Conservation (phyloP, 2,888 invertebrate genomes). For the Therioaphis trifolii region DNA sequence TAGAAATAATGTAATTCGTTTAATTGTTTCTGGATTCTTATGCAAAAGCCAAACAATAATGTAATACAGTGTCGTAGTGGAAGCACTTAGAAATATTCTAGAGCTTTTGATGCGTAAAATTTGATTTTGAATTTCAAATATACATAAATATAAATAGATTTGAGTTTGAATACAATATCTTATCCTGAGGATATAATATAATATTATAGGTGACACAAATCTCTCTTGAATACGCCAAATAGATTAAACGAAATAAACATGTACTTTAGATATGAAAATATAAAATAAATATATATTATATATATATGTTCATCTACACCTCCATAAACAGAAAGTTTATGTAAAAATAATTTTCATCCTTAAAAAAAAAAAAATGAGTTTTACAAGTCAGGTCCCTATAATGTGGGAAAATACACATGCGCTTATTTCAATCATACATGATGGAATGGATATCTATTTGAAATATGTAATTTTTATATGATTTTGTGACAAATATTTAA, state of each 20-base stretch:
- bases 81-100: neutral
- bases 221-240: slow-evolving; percentile 7
- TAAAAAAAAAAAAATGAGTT: slow-evolving; percentile 7
- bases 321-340: neutral
- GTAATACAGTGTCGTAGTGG: neutral
- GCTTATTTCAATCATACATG: neutral
- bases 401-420: neutral
- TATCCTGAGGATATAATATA: slow-evolving; percentile 6
- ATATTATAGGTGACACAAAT: neutral
- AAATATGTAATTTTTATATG: neutral
- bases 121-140: slow-evolving; percentile 41
- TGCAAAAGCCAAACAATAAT: neutral
- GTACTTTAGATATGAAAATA: neutral
- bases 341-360: neutral
- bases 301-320: neutral
- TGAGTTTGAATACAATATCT: neutral
- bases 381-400: neutral
- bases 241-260: neutral
- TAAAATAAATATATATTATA: neutral
- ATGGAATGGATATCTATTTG: neutral
- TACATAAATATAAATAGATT: neutral
- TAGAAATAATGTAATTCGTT: too few species aligned
- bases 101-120: slow-evolving; percentile 17
- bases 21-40: too few species aligned
- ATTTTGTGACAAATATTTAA: neutral